Evolutionary conservation across 2,888 invertebrate genomes (phyloP), one percentile per base, ranked within the genome.

Genomic region (Cantharis rufa): DNA sequence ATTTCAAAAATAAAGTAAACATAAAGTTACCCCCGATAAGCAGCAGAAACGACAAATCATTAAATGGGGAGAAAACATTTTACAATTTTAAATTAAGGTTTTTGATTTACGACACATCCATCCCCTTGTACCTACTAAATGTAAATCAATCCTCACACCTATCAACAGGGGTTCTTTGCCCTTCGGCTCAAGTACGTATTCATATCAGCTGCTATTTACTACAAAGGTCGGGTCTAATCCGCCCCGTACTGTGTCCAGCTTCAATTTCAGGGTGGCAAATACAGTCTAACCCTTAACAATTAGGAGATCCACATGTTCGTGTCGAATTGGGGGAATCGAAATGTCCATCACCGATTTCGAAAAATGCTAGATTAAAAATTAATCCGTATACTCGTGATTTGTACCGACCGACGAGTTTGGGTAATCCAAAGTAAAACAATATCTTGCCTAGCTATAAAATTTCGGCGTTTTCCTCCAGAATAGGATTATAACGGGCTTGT

Each of bases 251-350:
- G 84, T 75, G 81, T 81, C 83, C 81, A 81, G 82, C 83, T 85
- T 84, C 84, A 85, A 85, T 85, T 84, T 82, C 79, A 79, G 84
- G 84, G 84, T 84, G 83, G 82, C 81, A 82, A 83, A 82, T 82
- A 81, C 81, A 80, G 79, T 82, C 78, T 80, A 73, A 80, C 82
- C 82, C 82, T 80, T 80, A 66, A 83, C 84, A 84, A 85, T 85
- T 84, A 85, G 82, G 82, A 83, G 82, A 82, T 82, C 84, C 81
- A 76, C 81, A 79, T 81, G 78, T 80, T 80, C 78, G 73, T 76
- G 79, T 79, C 16, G 62, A 76, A 76, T 76, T 73, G 64, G 70
- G 72, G 71, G 74, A 74, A 21, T 64, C 11, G 15, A 74, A 74
- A 66, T 66, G n/a, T 66, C 21, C 16, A 16, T 71, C 71, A 27